Base-by-base conservation (phyloP, 1,140 invertebrate genomes). In the Diorhabda carinulata region DNA sequence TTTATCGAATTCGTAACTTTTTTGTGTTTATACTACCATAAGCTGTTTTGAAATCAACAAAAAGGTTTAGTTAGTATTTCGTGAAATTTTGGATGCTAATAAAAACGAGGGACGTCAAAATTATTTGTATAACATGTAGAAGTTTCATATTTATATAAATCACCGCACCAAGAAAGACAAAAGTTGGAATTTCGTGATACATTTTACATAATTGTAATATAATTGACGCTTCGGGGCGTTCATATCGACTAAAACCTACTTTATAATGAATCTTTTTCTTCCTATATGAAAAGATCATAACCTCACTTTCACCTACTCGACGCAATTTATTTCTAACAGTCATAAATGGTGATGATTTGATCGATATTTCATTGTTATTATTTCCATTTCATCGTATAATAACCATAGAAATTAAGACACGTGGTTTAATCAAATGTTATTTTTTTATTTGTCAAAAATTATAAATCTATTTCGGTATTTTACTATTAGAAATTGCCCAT, bases 181-280 rank as follows among this genome's bases (percentile, higher is more conserved):
- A 25, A 25, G 25, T 52, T 6, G 47, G 6, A n/a, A 52, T 52
- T 8, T 52, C 47, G 4, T 52, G 47, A 52, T 52, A 52, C n/a
- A 52, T 52, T 52, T 52, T 52, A 52, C 47, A 52, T 52, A 52
- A 52, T 52, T 52, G 47, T 52, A 52, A 52, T 52, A 52, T 52
- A 52, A 52, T 52, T 52, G 47, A 8, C 47, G 47, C 47, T n/a
- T 2, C 2, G n/a, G 47, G 47, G 47, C 47, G 47, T n/a, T 52
- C 47, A 52, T 52, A 52, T 52, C 47, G 47, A 52, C 47, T 52
- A 52, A 52, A 52, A n/a, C 47, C 47, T 52, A 52, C 47, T 52
- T 52, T 52, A n/a, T 52, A n/a, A 25, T 25, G 47, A 52, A 52
- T 52, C 47, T 8, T 52, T 52, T 52, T 52, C 47, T 52, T 52